Evolutionary conservation across 92 coral and sea anemone species (phyloP), one percentile per base, ranked within the genome.

Genomic region (Siderastrea siderea): DNA sequence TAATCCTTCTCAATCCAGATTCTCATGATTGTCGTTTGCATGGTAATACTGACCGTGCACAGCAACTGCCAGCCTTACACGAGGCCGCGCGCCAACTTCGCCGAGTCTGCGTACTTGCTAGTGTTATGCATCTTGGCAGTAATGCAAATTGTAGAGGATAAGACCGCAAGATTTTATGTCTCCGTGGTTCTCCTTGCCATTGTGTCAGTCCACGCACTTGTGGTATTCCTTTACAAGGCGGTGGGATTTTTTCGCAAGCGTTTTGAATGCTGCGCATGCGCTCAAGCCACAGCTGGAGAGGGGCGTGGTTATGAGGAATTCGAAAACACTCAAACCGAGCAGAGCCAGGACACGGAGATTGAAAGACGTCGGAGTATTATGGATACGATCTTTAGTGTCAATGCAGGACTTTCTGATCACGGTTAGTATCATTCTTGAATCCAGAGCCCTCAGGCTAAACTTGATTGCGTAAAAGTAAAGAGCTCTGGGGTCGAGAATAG

Each of bases 31-130:
- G 71, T 95, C 60, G 89, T 87, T 61, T 90, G 90, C 46, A 71
- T 88, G 43, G 63, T 93, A 3, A 57, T 95, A 16, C 63, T 97
- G 63, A 91, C 82, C 49, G 58, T 95, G 6, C 99, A 97, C 60
- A 90, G 95, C 92, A 89, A 64, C 84, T 88, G 78, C 89, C 99
- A 97, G 67, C 99, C 99, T 5, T 97, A 97, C 88, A 67, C 45
- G 70, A 80, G 92, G 45, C 75, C 74, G 13, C 90, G 93, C 12
- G 92, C 93, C 17, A 97, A 97, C 91, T 61, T 88, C 43, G 80
- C 96, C 19, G 99, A 97, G 75, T 89, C 98, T 63, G 38, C 92
- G 16, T 97, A 95, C 68, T 78, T 97, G 45, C 72, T 90, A 50
- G 92, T 87, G 10, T 93, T 97, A 12, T 78, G 92, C 65, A 45